A percentile compares a stretch with the other conserved stretches of the same genome.
phyloP scores from a whole-genome alignment of 2,888 invertebrate genomes.

The Trisateles emortualis region DNA sequence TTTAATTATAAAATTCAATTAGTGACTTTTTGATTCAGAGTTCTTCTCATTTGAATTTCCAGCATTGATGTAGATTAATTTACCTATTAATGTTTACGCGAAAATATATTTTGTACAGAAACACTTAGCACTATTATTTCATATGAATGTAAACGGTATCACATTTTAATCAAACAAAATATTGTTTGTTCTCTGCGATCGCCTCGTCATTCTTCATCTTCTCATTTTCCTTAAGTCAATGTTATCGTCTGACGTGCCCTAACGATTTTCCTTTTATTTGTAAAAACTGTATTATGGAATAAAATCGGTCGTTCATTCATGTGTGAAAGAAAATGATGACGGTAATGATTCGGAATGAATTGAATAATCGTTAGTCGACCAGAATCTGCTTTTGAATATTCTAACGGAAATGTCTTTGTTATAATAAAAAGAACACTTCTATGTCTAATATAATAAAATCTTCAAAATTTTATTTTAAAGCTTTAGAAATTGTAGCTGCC shows the following conservation, averaged over 20 bases:
- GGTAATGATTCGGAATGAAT: slow-evolving; percentile 48
- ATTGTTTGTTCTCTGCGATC: slow-evolving; percentile 19
- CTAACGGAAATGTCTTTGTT: neutral
- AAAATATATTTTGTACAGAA: neutral
- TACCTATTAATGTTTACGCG: too few relatives aligned
- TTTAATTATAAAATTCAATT: neutral
- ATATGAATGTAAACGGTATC: too few relatives aligned
- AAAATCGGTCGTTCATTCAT: slow-evolving; percentile 27
- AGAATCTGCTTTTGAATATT: slow-evolving; percentile 17
- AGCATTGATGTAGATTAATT: too few relatives aligned
- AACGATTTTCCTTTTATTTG: slow-evolving; percentile 40
- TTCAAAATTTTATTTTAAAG: too few relatives aligned
- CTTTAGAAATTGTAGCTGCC: too few relatives aligned
- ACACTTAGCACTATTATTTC: too few relatives aligned
- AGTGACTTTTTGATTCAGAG: neutral
- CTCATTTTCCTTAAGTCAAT: slow-evolving; percentile 34
- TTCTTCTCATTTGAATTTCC: neutral
- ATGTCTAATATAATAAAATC: too few relatives aligned
- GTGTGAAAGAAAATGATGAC: slow-evolving; percentile 38
- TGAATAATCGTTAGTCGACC: slow-evolving; percentile 40
- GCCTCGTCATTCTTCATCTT: slow-evolving; percentile 28
- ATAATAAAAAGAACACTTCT: too few relatives aligned
- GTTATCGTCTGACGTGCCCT: slow-evolving; percentile 27
- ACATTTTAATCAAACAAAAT: slow-evolving; percentile 20
- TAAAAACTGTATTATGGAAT: slow-evolving; percentile 37